Base-by-base conservation (phyloP, 2,888 invertebrate genomes). In the Cantharis flavilabris region DNA sequence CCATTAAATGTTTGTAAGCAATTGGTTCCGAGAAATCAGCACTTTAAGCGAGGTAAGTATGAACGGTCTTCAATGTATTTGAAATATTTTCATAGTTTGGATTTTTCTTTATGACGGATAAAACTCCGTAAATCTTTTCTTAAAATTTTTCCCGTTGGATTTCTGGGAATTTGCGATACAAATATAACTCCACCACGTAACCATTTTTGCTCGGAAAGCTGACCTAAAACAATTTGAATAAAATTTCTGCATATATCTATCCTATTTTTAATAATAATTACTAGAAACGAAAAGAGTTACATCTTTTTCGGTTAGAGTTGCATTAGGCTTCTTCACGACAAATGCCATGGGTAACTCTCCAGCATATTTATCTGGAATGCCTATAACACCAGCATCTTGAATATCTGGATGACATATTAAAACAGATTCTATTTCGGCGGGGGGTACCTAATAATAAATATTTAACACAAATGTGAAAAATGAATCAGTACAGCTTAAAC, bases 291-390 rank as follows among this genome's bases (percentile, higher is more conserved):
- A 92, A 26, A 83, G 79, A 72, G 82, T 75, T 11, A 87, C 69
- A 80, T 86, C 84, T 62, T 85, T 83, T 81, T 90, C 91, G 0
- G 90, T 91, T 71, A 93, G 84, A 4, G 86, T 83, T 0, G 87
- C 86, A 80, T 88, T 88, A 0, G 90, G 89, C 84, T 92, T 92
- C 75, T 89, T 90, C 3, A 95, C 95, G 9, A 96, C 91, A 87
- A 94, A 96, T 0, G 95, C 96, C 79, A 92, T 82, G 7, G 96
- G 96, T 72, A 95, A 88, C 86, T 96, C 96, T 9, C 96, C 96
- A 62, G 93, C 92, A 70, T 86, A 86, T 83, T 93, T 93, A 86
- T 96, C 91, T 0, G 94, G 93, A 81, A 92, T 87, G 16, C 92
- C 93, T 80, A 92, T 88, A 9, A 93, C 93, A 5, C 91, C 92